Evolutionary conservation across 2,113 vertebrate species (phyloP), one percentile per base, ranked within the genome.

Genomic region (Spea multiplicata): DNA sequence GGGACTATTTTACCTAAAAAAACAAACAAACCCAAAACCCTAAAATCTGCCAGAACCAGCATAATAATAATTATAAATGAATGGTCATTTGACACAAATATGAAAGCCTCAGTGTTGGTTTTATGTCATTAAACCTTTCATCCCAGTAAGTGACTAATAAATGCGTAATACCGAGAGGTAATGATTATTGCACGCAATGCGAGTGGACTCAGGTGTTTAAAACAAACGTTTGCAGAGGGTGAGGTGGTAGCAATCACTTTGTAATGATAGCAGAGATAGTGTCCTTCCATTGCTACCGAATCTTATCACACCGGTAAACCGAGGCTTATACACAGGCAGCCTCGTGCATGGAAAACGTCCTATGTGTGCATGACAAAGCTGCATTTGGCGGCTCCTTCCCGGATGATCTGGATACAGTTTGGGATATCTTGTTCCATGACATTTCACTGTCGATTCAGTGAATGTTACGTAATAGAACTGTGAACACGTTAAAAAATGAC

Each of bases 211-310:
- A 67, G 66, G 44, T 69, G 45, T 50, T n/a, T 3, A 49, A 49
- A 69, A 53, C 69, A 71, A 71, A 55, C 69, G 50, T 71, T 71
- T 71, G 69, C 44, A 53, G 49, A 53, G 69, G 49, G 69, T 53
- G 69, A 55, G 69, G 49, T 55, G 69, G 48, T 50, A 14, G 44
- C 6, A 16, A 5, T 8, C 14, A 8, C 8, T 50, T 50, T 70
- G 6, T 49, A 66, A 66, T 66, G 16, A 67, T 4, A 45, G 12
- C 10, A 46, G 44, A 4, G 66, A 67, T n/a, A n/a, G n/a, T n/a
- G n/a, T n/a, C n/a, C n/a, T n/a, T 52, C 48, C 48, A 44, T 52
- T 71, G 49, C 13, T 6, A 30, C 30, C 4, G 5, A 14, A 71
- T 49, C 67, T 47, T 47, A 68, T 71, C 68, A 5, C 3, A 0